Evolutionary conservation across 2,888 invertebrate genomes (phyloP).

Genomic region (Xestia ashworthii): DNA sequence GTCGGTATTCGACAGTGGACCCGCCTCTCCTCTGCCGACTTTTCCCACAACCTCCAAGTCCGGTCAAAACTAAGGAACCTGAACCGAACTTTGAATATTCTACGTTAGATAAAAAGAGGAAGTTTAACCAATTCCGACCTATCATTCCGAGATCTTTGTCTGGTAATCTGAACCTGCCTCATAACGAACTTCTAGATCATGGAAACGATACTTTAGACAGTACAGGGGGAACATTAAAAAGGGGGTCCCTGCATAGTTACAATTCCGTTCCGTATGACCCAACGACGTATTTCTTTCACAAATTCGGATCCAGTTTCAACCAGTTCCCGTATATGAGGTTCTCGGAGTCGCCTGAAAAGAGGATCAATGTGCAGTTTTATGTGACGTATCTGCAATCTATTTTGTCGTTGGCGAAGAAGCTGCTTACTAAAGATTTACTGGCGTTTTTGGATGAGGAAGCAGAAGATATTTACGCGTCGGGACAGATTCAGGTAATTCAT

Average conservation of each 20-base stretch:
- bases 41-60: constrained; percentile 95
- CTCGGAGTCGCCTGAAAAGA: constrained; percentile 93
- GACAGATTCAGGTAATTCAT: constrained; percentile 91
- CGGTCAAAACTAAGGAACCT: constrained; percentile 86
- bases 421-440: constrained; percentile 96
- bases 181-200: constrained; percentile 87
- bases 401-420: constrained; percentile 94
- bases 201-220: constrained; percentile 82
- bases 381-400: constrained; percentile 95
- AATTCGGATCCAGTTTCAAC: constrained; percentile 98
- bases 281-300: constrained; percentile 96
- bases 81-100: constrained; percentile 85
- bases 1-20: constrained; percentile 95
- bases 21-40: constrained; percentile 95
- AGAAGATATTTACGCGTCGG: constrained; percentile 94
- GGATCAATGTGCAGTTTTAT: constrained; percentile 92
- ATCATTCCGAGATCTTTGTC: constrained; percentile 98
- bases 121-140: constrained; percentile 94
- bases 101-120: constrained; percentile 91
- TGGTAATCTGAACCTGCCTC: constrained; percentile 93
- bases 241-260: constrained; percentile 90
- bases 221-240: constrained; percentile 80
- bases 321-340: constrained; percentile 96
- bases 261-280: constrained; percentile 94
- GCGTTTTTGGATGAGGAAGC: constrained; percentile 96